A percentile compares a stretch with the other conserved stretches of the same genome.
phyloP scores from a whole-genome alignment of 1,140 invertebrate genomes.

The Drosophila ananassae region DNA sequence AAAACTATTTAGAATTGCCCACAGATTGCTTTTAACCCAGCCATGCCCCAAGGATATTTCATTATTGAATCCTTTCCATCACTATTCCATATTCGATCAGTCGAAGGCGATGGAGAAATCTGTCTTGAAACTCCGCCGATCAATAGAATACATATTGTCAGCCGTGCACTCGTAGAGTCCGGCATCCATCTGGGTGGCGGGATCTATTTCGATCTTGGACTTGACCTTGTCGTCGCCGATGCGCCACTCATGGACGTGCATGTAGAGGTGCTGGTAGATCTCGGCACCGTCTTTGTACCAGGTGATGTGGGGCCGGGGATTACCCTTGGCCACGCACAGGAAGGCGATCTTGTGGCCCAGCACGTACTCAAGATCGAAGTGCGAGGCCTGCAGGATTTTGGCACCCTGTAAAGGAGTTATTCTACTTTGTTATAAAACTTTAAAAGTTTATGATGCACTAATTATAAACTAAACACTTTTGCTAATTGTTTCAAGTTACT shows the following conservation, averaged over 20 bases:
- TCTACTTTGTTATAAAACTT: not conserved
- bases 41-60: not conserved
- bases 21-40: not conserved
- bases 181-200: conserved; percentile 96
- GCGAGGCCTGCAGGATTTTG: conserved; percentile 94
- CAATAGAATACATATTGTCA: conserved; percentile 97
- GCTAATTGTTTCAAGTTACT: not conserved
- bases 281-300: conserved; percentile 97
- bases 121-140: conserved; percentile 94
- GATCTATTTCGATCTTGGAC: conserved; percentile 96
- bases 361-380: conserved; percentile 96
- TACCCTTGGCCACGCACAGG: conserved; percentile 93
- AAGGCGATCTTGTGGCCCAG: conserved; percentile 96
- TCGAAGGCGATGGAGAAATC: conserved; percentile 96
- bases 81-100: conserved; percentile 83
- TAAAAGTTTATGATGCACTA: not conserved
- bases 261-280: conserved; percentile 93
- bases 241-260: conserved; percentile 95
- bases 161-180: conserved; percentile 95
- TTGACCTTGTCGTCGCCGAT: conserved; percentile 92
- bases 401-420: conserved; percentile 88
- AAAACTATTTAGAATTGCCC: not conserved
- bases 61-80: not conserved
- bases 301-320: conserved; percentile 93
- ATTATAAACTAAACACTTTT: no score